These are phyloP conservation scores for Eulacestoma nigropectus DNA, from an alignment of 2,113 vertebrate genomes.

Conservation along the genomic window DNA sequence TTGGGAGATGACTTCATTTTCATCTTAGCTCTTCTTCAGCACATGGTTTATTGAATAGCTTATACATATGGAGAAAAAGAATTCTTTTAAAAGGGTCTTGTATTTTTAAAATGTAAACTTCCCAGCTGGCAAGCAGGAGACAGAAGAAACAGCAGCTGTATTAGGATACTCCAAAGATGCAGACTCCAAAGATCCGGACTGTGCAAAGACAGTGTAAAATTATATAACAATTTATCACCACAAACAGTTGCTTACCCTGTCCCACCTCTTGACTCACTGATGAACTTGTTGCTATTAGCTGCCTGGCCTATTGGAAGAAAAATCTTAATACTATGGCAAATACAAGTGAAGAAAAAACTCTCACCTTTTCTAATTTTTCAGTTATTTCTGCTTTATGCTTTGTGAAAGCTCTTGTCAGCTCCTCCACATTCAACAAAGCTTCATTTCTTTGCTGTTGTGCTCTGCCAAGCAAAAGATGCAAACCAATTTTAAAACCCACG, in stretches of 20 bases:
- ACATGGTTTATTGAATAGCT: not conserved
- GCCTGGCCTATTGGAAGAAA: not conserved
- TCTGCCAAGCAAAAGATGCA: conserved; percentile 67
- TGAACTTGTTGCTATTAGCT: not conserved
- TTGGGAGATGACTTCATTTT: not conserved
- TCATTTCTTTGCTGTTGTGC: conserved; percentile 90
- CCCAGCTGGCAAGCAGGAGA: not conserved
- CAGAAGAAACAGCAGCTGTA: not conserved
- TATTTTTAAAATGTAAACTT: not conserved
- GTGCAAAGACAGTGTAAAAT: not conserved
- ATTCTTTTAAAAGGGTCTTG: not conserved
- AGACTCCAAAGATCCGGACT: not conserved
- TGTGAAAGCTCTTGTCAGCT: conserved; percentile 83
- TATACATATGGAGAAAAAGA: not conserved
- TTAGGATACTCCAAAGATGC: not conserved
- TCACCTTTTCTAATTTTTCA: conserved; percentile 82
- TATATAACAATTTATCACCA: not conserved
- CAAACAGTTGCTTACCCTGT: not conserved
- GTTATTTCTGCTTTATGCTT: conserved; percentile 81
- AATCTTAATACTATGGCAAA: not conserved
- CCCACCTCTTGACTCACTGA: not conserved
- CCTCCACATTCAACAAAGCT: conserved; percentile 84
- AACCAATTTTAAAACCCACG: not conserved
- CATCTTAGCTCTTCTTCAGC: not conserved
- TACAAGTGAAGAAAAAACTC: not conserved